Evolutionary conservation across 1,140 invertebrate species (phyloP), one percentile per base, ranked within the genome.

Genomic region (Hydropsyche tenuis): DNA sequence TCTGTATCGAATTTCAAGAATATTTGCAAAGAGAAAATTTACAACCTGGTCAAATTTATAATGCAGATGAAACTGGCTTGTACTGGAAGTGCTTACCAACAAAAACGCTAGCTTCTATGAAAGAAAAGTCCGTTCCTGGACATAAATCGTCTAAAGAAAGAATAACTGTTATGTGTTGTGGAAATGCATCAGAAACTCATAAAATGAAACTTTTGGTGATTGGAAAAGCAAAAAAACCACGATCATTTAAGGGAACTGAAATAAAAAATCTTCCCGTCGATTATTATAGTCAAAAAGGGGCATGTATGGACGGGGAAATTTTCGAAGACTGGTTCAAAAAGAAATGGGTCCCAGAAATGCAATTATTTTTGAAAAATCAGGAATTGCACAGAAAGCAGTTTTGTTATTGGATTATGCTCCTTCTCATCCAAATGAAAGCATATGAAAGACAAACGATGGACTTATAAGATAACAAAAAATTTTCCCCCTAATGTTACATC

Each of bases 91-190:
- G 76, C 16, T 72, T 82, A 65, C 79, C 80, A 12, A 79, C 78
- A 60, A 80, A 80, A 80, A 81, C 78, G 25, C 76, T 78, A 22
- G 79, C 75, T 69, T 79, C 68, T 62, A 63, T 22, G 48, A 65
- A 48, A 74, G 80, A 80, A 78, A 46, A 48, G 22, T 76, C 73
- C 69, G 78, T 75, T 64, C 77, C 77, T 74, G 78, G 79, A 71
- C 51, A 60, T 42, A 81, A 82, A 78, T 75, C 81, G 45, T 72
- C 27, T 53, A 82, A 83, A 79, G 78, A 83, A 37, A 78, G 78
- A 69, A 77, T 82, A 18, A 83, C 79, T 65, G 74, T 81, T 46
- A 79, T 82, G 77, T 75, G 77, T n/a, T 82, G 82, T 78, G 72
- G 78, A 45, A 84, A 84, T 78, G 79, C 80, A 65, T 77, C 76